Evolutionary conservation across 2,888 invertebrate species (phyloP), one percentile per base, ranked within the genome.

Genomic region (Drosophila flavopinicola): DNA sequence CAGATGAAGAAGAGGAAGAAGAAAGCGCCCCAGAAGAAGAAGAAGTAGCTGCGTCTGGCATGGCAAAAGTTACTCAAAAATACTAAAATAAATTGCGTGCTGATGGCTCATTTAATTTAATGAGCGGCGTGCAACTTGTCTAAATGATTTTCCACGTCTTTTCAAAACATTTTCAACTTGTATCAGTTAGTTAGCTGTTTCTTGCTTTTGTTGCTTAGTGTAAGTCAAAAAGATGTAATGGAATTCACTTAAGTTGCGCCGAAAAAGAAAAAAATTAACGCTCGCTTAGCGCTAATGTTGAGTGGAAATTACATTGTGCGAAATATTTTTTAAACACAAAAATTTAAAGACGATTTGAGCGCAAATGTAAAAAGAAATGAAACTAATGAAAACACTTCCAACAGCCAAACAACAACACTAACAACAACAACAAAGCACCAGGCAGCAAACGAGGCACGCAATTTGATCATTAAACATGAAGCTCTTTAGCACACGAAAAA

Each of bases 31-130:
- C n/a, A n/a, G 20, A 32, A 52, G 44, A 11, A 25, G 51, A 13
- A 57, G 65, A 44, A 65, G 65, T 66, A 54, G 38, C 70, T 59
- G 44, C 44, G 65, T 49, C 32, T 61, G 59, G 58, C 75, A 75
- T 68, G 75, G 71, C 75, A 75, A 75, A 80, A 80, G 85, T 85
- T 79, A 79, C 88, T 88, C 82, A 88, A 88, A 87, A 87, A 88
- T 87, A 88, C 88, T 88, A 75, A 88, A 89, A 90, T 87, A 89
- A 90, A 88, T 89, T 90, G 89, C 89, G 90, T 90, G 89, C 89
- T 90, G 89, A 89, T 89, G 89, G 89, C 87, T 90, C 89, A 89
- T 89, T 89, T 89, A 89, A 89, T 89, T 90, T 89, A 90, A 89
- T 89, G 89, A 89, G 90, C 90, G 88, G 88, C 90, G 88, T 88